A percentile compares a stretch with the other conserved stretches of the same genome.
Evolutionary conservation across 2,113 vertebrate genomes (phyloP).

Genomic region (Pseudois nayaur): DNA sequence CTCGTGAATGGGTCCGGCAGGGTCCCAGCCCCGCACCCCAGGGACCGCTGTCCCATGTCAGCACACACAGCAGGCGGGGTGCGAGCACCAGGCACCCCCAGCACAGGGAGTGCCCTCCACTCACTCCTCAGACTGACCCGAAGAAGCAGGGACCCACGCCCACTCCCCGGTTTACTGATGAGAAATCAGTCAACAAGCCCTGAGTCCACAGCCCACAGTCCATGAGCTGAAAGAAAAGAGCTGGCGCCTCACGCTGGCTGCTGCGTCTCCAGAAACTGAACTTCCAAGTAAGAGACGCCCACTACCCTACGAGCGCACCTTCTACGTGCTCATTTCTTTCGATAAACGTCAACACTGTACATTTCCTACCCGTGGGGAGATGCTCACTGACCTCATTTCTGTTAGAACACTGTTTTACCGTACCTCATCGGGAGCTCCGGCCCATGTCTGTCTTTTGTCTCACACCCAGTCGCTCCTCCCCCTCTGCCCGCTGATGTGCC

Average conservation of each 20-base stretch:
- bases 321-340: neutral
- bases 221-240: neutral
- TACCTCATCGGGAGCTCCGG: constrained; percentile 76
- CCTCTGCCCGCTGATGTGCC: constrained; percentile 83
- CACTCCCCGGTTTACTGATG: neutral
- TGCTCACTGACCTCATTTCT: constrained; percentile 51
- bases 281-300: neutral
- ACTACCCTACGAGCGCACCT: neutral
- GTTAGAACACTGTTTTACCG: constrained; percentile 60
- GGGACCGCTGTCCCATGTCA: neutral
- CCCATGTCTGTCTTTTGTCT: constrained; percentile 86
- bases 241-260: neutral
- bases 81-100: neutral
- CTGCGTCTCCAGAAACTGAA: neutral
- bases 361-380: constrained; percentile 70
- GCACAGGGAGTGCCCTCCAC: neutral
- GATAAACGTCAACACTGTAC: neutral
- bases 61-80: neutral
- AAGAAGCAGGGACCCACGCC: neutral
- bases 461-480: constrained; percentile 83
- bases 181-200: neutral
- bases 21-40: neutral
- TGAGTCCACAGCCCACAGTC: neutral
- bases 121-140: neutral
- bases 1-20: too few relatives aligned